Base-by-base conservation (phyloP, 1,140 invertebrate genomes). In the Drosophila elegans region DNA sequence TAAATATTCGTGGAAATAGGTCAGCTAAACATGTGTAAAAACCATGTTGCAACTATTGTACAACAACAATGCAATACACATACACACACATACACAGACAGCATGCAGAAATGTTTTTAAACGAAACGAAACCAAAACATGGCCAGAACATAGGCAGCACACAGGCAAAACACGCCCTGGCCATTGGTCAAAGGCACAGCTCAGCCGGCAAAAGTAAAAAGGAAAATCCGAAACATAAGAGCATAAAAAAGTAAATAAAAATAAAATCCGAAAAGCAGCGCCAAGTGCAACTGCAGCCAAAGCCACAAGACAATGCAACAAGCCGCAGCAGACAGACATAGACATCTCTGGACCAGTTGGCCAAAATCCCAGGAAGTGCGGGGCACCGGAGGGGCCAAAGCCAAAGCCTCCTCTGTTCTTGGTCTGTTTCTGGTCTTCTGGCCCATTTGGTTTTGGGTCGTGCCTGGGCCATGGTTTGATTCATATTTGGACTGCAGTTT, bases 21-120 rank as follows among this genome's bases (percentile, higher is more conserved):
- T 88, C 83, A 88, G 59, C 67, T 71, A 79, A 72, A 89, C 80
- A 79, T 83, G 77, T 83, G 83, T 78, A 83, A 88, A 80, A 76
- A 71, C 27, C 62, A 60, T 84, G 81, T 72, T 80, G 53, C 72
- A 77, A 86, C 59, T 76, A 82, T 75, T 68, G 71, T 83, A 79
- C 75, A 82, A 82, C 60, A 84, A 84, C 62, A 84, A 79, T 76
- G 60, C 60, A 41, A 21, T 64, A 63, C 45, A 36, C 34, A 48
- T 12, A 39, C 32, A 61, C 11, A 21, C 64, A 63, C 45, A 36
- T 16, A 49, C 16, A 39, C 21, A 66, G 12, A 27, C 25, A 29
- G 39, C 32, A 71, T 75, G 78, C 63, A 77, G 57, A 83, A 85
- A 77, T 80, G 66, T 67, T 84, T 79, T 83, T 76, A 71, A 75